These are phyloP conservation scores for Lamellibrachia satsuma DNA, from an alignment of 2,888 invertebrate genomes.

Conservation along the genomic window DNA sequence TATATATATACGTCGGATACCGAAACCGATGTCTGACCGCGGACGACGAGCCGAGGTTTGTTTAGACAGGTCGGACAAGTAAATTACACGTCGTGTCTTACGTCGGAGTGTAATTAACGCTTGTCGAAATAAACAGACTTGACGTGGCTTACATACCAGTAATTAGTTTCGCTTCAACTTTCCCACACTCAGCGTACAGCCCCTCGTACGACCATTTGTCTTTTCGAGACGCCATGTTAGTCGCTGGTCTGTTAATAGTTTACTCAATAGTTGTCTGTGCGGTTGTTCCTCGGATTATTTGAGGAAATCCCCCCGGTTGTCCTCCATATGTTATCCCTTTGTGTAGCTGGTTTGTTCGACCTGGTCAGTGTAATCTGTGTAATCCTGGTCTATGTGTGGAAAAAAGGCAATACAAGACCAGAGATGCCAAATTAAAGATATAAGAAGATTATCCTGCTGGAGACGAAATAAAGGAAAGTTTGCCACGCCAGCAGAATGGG, in stretches of 20 bases:
- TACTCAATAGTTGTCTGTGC: not conserved
- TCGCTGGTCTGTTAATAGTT: not conserved
- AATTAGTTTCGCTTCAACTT: slow-evolving; percentile 6
- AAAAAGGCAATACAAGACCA: no score
- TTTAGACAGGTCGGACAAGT: not conserved
- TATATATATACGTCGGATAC: not conserved
- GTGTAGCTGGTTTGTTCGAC: no score
- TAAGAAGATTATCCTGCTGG: no score
- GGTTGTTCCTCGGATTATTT: not conserved
- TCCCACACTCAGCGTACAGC: not conserved
- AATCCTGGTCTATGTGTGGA: no score
- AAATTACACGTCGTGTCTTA: not conserved
- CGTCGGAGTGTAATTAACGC: not conserved
- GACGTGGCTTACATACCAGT: slow-evolving; percentile 13
- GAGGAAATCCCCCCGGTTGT: not conserved
- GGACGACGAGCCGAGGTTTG: not conserved
- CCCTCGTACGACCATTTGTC: not conserved
- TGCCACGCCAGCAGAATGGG: no score
- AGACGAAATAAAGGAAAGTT: no score
- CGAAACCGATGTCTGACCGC: not conserved
- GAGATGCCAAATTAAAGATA: no score
- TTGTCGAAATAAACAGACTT: not conserved
- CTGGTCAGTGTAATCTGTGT: no score
- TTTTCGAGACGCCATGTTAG: not conserved
- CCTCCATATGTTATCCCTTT: no score